phyloP scores from a whole-genome alignment of 2,888 invertebrate species.

The Boloria euphrosyne region DNA sequence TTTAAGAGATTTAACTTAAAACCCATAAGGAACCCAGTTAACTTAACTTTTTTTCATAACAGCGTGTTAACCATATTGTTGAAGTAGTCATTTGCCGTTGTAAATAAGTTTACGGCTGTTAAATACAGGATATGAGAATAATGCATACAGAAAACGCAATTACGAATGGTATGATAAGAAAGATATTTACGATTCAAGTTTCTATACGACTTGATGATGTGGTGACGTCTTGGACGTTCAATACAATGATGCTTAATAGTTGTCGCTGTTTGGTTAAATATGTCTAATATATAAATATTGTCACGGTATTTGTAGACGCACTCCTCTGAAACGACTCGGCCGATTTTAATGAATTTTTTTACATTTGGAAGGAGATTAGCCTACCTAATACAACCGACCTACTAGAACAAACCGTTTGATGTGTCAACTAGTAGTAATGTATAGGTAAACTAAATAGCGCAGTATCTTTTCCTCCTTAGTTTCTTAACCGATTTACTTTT shows the following conservation, averaged over 20 bases:
- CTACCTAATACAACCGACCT: too few relatives aligned
- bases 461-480: too few relatives aligned
- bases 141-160: not conserved
- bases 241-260: not conserved
- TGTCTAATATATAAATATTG: too few relatives aligned
- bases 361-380: too few relatives aligned
- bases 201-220: not conserved
- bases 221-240: not conserved
- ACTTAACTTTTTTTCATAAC: constrained; percentile 8
- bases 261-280: too few relatives aligned
- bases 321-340: too few relatives aligned
- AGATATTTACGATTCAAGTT: constrained; percentile 9
- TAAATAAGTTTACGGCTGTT: constrained; percentile 30
- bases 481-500: too few relatives aligned
- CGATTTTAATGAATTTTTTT: too few relatives aligned
- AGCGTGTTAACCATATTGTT: constrained; percentile 21
- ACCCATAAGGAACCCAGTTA: constrained; percentile 4
- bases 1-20: not conserved
- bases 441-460: too few relatives aligned
- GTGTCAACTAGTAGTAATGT: too few relatives aligned
- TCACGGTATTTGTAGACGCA: too few relatives aligned
- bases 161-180: not conserved
- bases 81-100: constrained; percentile 22
- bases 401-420: too few relatives aligned
- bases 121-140: constrained; percentile 23